Conservation (phyloP, 1,140 invertebrate species). For the Saccostrea cuccullata region DNA sequence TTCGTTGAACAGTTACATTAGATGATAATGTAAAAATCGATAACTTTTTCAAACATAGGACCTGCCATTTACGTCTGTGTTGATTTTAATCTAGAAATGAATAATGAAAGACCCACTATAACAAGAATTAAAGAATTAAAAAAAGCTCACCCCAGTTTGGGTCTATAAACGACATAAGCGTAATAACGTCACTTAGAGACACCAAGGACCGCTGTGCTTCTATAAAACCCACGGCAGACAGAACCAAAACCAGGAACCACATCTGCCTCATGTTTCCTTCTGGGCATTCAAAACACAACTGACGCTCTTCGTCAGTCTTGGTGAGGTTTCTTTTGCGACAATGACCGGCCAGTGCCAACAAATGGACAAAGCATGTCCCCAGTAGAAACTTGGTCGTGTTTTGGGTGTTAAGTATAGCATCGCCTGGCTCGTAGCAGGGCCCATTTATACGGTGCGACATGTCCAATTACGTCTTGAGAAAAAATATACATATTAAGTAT, state of each 20-base stretch:
- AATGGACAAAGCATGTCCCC: conserved; percentile 21
- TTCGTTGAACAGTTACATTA: too few relatives aligned
- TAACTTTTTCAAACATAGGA: too few relatives aligned
- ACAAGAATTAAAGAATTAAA: not conserved
- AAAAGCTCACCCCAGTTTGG: conserved; percentile 24
- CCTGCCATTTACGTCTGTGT: too few relatives aligned
- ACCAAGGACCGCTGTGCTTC: conserved; percentile 18
- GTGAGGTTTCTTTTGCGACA: not conserved
- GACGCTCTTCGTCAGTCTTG: not conserved
- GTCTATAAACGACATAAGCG: conserved; percentile 20
- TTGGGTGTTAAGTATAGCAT: not conserved
- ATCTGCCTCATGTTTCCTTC: not conserved
- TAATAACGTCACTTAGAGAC: conserved; percentile 9
- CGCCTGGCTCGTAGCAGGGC: not conserved
- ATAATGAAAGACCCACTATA: not conserved
- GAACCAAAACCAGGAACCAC: not conserved
- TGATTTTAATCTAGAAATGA: too few relatives aligned
- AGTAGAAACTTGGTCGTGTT: not conserved
- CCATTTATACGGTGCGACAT: not conserved
- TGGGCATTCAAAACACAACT: conserved; percentile 11
- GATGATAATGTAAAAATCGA: too few relatives aligned
- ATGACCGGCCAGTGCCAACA: conserved; percentile 2
- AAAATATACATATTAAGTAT: not conserved
- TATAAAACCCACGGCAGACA: not conserved
- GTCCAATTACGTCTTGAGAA: not conserved